A percentile compares a stretch with the other conserved stretches of the same genome.
Evolutionary conservation across 2,113 vertebrate species (phyloP).

Genomic region (Ctenomys sociabilis): DNA sequence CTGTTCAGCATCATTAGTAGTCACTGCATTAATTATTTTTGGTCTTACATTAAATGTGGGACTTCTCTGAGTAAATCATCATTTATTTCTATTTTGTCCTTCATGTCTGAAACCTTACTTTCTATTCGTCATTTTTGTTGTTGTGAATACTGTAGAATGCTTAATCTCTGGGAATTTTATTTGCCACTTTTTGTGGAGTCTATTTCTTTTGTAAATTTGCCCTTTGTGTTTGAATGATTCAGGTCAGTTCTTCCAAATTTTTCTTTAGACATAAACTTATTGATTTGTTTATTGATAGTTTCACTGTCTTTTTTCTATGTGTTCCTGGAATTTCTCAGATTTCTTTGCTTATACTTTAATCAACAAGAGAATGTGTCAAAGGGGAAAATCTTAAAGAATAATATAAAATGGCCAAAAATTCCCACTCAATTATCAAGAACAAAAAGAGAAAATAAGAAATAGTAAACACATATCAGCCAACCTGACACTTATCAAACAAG

Average conservation of each 20-base stretch:
- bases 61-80: neutral
- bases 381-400: neutral
- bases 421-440: neutral
- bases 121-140: neutral
- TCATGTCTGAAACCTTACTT: neutral
- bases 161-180: neutral
- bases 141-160: neutral
- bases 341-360: neutral
- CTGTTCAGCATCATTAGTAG: neutral
- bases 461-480: neutral
- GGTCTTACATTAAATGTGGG: neutral
- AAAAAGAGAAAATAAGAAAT: neutral
- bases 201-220: neutral
- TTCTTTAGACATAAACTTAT: neutral
- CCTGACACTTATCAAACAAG: neutral
- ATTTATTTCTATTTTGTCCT: neutral
- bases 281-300: neutral
- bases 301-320: neutral
- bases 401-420: neutral
- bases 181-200: neutral
- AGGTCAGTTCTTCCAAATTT: neutral
- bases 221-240: neutral
- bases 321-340: neutral
- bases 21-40: neutral
- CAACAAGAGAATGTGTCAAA: neutral